Conservation (phyloP, 2,888 invertebrate species). For the Unio delphinus region DNA sequence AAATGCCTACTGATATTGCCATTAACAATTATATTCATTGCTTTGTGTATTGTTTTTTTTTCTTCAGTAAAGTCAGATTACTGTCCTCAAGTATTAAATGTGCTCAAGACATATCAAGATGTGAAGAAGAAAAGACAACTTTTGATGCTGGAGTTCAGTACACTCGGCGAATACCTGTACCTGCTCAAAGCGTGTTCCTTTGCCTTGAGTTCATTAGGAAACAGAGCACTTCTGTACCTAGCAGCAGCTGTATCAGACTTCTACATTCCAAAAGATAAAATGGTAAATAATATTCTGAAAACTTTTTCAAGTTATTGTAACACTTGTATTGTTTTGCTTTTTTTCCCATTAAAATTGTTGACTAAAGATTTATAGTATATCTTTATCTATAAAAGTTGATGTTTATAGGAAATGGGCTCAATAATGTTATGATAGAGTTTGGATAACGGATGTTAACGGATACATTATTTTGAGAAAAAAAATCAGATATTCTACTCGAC, state of each 20-base stretch:
- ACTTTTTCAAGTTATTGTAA: not conserved
- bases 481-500: too few species aligned
- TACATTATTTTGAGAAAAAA: too few species aligned
- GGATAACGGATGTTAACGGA: too few species aligned
- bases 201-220: slow-evolving; percentile 80
- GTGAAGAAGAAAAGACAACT: slow-evolving; percentile 74
- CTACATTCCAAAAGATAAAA: slow-evolving; percentile 92
- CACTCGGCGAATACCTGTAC: slow-evolving; percentile 94
- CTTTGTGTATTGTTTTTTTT: too few species aligned
- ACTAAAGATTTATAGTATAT: too few species aligned
- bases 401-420: too few species aligned
- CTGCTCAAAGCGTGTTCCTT: slow-evolving; percentile 87
- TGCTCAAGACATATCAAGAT: slow-evolving; percentile 80
- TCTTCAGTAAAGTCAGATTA: slow-evolving; percentile 42
- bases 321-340: not conserved
- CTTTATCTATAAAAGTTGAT: too few species aligned
- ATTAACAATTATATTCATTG: too few species aligned
- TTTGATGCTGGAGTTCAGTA: slow-evolving; percentile 74
- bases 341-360: too few species aligned
- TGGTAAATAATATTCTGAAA: slow-evolving; percentile 77
- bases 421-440: too few species aligned
- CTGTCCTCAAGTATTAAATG: slow-evolving; percentile 17
- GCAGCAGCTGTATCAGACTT: slow-evolving; percentile 99
- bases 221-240: slow-evolving; percentile 87
- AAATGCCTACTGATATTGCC: too few species aligned